Evolutionary conservation across 2,888 invertebrate species (phyloP), one percentile per base, ranked within the genome.

Genomic region (Epirrhoe alternata): DNA sequence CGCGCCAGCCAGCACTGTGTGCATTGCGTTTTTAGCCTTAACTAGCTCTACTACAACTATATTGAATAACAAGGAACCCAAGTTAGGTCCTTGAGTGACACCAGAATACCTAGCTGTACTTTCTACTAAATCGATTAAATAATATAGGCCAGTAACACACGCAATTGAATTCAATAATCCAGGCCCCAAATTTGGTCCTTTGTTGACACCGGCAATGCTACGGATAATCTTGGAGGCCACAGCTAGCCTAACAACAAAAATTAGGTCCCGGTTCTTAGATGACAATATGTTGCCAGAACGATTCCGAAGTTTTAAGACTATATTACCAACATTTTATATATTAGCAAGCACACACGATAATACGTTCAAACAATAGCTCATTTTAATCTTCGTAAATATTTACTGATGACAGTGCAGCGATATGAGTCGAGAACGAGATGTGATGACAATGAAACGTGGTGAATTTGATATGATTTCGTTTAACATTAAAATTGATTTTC

Each of bases 371-470:
- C 47, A 47, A 16, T 45, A 45, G 45, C 45, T 45, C 14, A 47
- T 16, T 4, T 2, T 14, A 16, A 2, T 16, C 47, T 14, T 16
- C 16, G 14, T 14, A 16, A 47, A 14, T 47, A 47, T 47, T 47
- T 47, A 47, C 14, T 47, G 14, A 16, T 47, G 14, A 42, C 0
- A 31, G 8, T 16, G 31, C 30, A 24, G 38, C 12, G 38, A 42
- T 42, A 42, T 42, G 38, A 12, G 12, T 33, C 35, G 35, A 24
- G 24, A 24, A 24, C 16, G 24, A 38, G 16, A 52, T 58, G 52
- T 42, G 50, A 59, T 64, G 55, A 64, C 47, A 38, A 58, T 60
- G 59, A 35, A 60, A 54, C 59, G 54, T 42, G 49, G n/a, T 45
- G 42, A 47, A 47, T 4, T 45, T 45, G 14, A 55, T 6, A 55